These are phyloP conservation scores for Mimas tiliae DNA, from an alignment of 2,888 invertebrate genomes.

Conservation along the genomic window DNA sequence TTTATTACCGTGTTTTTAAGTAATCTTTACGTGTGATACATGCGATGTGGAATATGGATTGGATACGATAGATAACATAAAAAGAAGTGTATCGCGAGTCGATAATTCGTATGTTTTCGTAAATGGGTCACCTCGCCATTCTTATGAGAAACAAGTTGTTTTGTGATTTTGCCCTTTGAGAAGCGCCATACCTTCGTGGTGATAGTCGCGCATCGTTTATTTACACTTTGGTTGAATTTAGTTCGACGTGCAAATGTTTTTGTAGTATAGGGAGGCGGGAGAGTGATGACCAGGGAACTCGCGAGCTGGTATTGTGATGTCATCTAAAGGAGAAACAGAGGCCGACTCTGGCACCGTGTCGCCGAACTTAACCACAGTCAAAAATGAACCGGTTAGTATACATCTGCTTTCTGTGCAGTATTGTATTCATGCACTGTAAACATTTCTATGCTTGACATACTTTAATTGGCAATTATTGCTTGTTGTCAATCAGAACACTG, in stretches of 20 bases:
- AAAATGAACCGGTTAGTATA: slow-evolving; percentile 80
- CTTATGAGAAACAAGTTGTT: slow-evolving; percentile 70
- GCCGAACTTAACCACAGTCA: slow-evolving; percentile 71
- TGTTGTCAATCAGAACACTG: background rate
- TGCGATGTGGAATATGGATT: slow-evolving; percentile 48
- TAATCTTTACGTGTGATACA: slow-evolving; percentile 41
- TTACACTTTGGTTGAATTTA: slow-evolving; percentile 37
- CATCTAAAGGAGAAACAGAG: slow-evolving; percentile 85
- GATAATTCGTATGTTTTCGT: slow-evolving; percentile 82
- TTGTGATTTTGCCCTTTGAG: slow-evolving; percentile 57
- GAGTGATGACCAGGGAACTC: slow-evolving; percentile 80
- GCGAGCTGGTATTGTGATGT: slow-evolving; percentile 82
- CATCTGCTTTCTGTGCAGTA: slow-evolving; percentile 27
- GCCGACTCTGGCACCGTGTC: slow-evolving; percentile 84
- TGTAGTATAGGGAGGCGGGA: slow-evolving; percentile 73
- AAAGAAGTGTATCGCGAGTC: slow-evolving; percentile 71
- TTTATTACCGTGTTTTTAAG: slow-evolving; percentile 53
- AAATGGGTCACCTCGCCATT: slow-evolving; percentile 85
- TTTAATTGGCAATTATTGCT: background rate
- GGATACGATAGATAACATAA: slow-evolving; percentile 61
- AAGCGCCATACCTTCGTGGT: slow-evolving; percentile 42
- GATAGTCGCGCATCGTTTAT: slow-evolving; percentile 38
- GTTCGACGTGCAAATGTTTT: slow-evolving; percentile 61
- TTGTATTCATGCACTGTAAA: slow-evolving; percentile 34
- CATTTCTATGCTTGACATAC: slow-evolving; percentile 24